Percentiles rank a stretch among this genome's conserved stretches.
phyloP scores from a whole-genome alignment of 2,888 invertebrate genomes.

The Eubasilissa splendida region DNA sequence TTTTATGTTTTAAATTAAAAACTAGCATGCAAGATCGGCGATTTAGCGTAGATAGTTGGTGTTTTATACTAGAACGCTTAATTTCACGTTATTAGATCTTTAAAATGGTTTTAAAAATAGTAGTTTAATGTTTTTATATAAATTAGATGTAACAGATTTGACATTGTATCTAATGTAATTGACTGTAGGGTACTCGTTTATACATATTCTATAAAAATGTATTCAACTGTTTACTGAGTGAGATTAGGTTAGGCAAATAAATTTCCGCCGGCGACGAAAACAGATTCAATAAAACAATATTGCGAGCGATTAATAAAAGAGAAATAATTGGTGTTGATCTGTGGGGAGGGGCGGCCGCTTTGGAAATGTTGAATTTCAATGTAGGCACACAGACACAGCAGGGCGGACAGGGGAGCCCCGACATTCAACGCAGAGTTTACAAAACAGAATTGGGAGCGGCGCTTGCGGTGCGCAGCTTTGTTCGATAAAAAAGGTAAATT shows the following conservation, averaged over 20 bases:
- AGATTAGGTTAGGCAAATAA: constrained; percentile 1
- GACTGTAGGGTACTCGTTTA: too few species aligned
- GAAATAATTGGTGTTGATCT: constrained; percentile 31
- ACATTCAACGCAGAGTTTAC: constrained; percentile 30
- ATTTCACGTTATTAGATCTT: too few species aligned
- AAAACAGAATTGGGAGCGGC: constrained; percentile 46
- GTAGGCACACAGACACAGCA: not conserved
- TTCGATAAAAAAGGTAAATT: constrained; percentile 43
- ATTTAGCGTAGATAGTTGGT: too few species aligned
- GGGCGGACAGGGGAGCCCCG: constrained; percentile 1
- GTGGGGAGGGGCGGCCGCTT: not conserved
- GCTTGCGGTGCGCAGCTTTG: constrained; percentile 46
- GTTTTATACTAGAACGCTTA: too few species aligned
- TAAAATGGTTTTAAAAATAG: too few species aligned
- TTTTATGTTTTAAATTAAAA: too few species aligned
- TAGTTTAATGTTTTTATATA: too few species aligned
- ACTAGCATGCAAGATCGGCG: too few species aligned
- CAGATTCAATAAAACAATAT: constrained; percentile 14
- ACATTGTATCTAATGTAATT: too few species aligned
- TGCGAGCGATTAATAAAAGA: constrained; percentile 1
- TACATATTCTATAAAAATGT: not conserved
- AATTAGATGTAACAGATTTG: too few species aligned
- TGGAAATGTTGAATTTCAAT: too few species aligned
- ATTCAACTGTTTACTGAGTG: not conserved
- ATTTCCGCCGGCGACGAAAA: not conserved